Evolutionary conservation across 2,797 vertebrate genomes (phyloP), one percentile per base, ranked within the genome.

Genomic region (Syngnathus rostellatus): DNA sequence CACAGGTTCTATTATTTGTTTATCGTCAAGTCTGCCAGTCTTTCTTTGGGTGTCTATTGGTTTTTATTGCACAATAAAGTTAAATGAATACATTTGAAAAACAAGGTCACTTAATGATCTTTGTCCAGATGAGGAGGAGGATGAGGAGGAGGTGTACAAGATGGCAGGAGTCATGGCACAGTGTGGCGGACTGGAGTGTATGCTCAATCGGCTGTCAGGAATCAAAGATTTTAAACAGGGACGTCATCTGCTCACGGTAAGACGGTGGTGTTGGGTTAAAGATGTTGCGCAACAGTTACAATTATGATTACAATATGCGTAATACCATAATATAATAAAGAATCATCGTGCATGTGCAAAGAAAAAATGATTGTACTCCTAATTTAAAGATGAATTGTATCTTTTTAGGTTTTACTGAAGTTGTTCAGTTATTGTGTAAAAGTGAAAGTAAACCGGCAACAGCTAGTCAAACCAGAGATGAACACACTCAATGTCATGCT

Each of bases 161-260:
- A 99, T 99, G 97, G 96, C 97, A 1, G 93, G 97, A 2, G 96
- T 99, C 69, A 99, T 99, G 97, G 96, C 97, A 0, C 95, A 97
- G 58, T 99, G 97, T 64, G 95, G 96, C 25, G 97, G 97, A 43
- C 85, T 98, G 74, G 95, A 98, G 75, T 99, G 97, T 77, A 99
- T 99, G 97, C 90, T 99, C 64, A 97, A 92, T 89, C 91, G 97
- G 40, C 86, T 99, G 75, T 94, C 97, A 16, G 97, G 97, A 64
- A 96, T 99, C 86, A 97, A 92, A 87, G 97, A 99, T 70, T 99
- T 99, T 84, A 99, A 99, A 74, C 97, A 99, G 85, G 97, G 97
- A 48, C 90, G 97, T 21, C 97, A 99, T 72, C 93, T 99, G 64
- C 88, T 99, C 57, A 99, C 95, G 0, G 97, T 99, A 85, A 94